A percentile compares a stretch with the other conserved stretches of the same genome.
These are phyloP conservation scores for Acropora yongei DNA, from an alignment of 64 coral and sea anemone genomes.

Conservation along the genomic window DNA sequence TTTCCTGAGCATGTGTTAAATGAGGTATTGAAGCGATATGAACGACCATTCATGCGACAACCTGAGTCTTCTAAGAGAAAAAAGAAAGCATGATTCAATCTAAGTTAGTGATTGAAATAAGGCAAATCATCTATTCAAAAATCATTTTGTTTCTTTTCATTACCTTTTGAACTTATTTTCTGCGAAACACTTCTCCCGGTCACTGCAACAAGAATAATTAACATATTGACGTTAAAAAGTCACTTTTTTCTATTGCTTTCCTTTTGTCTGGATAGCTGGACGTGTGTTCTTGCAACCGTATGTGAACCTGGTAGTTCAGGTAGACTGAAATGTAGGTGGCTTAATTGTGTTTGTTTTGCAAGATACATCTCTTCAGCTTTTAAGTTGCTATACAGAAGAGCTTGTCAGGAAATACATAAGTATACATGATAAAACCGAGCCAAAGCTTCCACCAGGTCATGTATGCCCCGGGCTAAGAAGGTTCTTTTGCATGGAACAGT, in stretches of 20 bases:
- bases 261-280: too few species aligned
- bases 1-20: constrained; percentile 26
- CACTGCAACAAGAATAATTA: constrained; percentile 23
- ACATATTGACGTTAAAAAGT: constrained; percentile 5
- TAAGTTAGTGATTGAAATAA: neutral
- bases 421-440: neutral
- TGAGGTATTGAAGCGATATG: constrained; percentile 8
- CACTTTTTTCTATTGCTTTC: neutral
- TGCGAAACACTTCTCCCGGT: constrained; percentile 20
- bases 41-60: neutral
- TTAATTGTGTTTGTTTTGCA: too few species aligned
- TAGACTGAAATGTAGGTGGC: too few species aligned
- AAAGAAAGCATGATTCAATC: neutral
- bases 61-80: neutral
- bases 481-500: neutral
- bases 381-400: neutral
- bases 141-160: neutral
- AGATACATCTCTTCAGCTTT: neutral
- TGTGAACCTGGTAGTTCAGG: too few species aligned
- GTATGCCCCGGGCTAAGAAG: neutral
- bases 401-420: neutral
- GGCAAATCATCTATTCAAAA: neutral
- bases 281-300: too few species aligned
- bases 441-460: neutral
- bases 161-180: constrained; percentile 47